A percentile compares a stretch with the other conserved stretches of the same genome.
These are phyloP conservation scores for Idaea dimidiata DNA, from an alignment of 2,888 invertebrate genomes.

Conservation along the genomic window DNA sequence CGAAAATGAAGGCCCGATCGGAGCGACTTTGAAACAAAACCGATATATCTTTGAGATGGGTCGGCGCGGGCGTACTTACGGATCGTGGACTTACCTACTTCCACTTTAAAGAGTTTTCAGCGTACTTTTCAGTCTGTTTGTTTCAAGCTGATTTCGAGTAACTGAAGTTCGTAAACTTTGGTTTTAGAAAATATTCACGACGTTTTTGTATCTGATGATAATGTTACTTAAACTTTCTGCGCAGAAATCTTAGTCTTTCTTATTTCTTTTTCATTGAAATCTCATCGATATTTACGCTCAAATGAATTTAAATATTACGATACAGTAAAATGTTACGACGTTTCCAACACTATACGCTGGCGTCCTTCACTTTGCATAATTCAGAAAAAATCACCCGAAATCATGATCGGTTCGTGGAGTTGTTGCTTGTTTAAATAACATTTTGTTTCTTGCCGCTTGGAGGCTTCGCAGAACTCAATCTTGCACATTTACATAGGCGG, in stretches of 20 bases:
- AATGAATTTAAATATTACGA: neutral
- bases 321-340: neutral
- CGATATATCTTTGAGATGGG: constrained; percentile 54
- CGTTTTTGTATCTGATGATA: constrained; percentile 9
- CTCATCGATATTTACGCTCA: neutral
- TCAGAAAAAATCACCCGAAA: neutral
- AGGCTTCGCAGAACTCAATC: constrained; percentile 52
- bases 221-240: neutral
- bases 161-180: constrained; percentile 28
- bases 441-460: constrained; percentile 26
- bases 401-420: neutral
- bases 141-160: constrained; percentile 27
- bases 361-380: neutral
- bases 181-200: constrained; percentile 16
- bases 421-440: constrained; percentile 27
- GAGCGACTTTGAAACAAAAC: constrained; percentile 60
- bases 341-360: neutral
- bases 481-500: constrained; percentile 67
- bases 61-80: constrained; percentile 22
- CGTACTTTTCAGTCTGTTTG: constrained; percentile 30
- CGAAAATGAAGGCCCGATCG: constrained; percentile 47
- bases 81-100: constrained; percentile 48
- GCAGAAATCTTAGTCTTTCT: neutral
- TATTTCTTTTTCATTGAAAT: neutral
- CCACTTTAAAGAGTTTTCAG: constrained; percentile 47